Base-by-base conservation (phyloP, 1,140 invertebrate species). In the Chrysomallon squamiferum region DNA sequence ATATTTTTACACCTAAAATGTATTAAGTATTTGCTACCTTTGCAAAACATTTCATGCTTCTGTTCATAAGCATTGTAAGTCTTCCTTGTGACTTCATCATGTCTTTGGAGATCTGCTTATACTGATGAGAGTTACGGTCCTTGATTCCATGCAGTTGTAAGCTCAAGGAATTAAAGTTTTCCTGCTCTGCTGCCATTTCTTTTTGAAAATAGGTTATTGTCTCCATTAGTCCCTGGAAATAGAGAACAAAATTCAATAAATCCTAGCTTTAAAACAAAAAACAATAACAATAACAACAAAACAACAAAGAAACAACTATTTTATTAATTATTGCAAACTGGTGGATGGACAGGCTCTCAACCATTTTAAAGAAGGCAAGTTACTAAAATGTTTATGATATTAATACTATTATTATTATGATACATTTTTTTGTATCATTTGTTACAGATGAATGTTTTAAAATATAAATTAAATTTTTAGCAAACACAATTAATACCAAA, bases 11-110 rank as follows among this genome's bases (percentile, higher is more conserved):
- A n/a, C n/a, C n/a, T n/a, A n/a, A n/a, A n/a, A n/a, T n/a, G n/a
- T n/a, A n/a, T n/a, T n/a, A n/a, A n/a, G n/a, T n/a, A n/a, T n/a
- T n/a, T n/a, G n/a, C 56, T 74, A 81, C 79, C 76, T 79, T 76
- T 22, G 76, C 68, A 58, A 81, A 81, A 49, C 79, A 81, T 47
- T 79, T 78, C 77, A 81, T 81, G 57, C 76, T 78, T 25, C 76
- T 59, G 59, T 81, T 74, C 79, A 81, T 81, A 11, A 81, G 70
- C 25, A 67, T 61, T 15, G 76, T 79, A 15, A 81, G 69, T 43
- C 71, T 49, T 2, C 52, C 57, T 60, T 81, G 79, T 35, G 77
- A 78, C 2, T 65, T 57, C 35, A 71, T 65, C 73, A 81, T 74
- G 50, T 81, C 79, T 32, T 71, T 73, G 11, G 76, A 76, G 50